Evolutionary conservation across 2,113 vertebrate genomes (phyloP), one percentile per base, ranked within the genome.

Genomic region (Colinus virginianus): DNA sequence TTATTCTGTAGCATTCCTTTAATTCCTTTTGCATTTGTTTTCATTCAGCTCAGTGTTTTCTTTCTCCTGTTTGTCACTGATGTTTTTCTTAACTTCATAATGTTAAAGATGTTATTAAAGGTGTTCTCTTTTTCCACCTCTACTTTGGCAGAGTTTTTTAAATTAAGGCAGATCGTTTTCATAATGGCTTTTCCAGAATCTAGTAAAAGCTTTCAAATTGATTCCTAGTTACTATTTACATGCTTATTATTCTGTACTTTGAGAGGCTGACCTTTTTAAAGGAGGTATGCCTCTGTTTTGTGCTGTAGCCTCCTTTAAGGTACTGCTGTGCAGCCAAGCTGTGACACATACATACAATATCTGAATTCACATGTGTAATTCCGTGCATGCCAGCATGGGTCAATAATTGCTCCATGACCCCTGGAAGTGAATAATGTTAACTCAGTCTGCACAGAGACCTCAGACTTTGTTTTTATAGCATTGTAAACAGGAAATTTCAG

Each of bases 351-450:
- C 56, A 51, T 67, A 36, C 34, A 25, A 1, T 68, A 53, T 81
- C 69, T 71, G 58, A 34, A 83, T 88, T 86, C 69, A 94, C 43
- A 56, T 48, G 56, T 56, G 48, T 64, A 93, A 94, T 93, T 94
- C 72, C 72, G 88, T 4, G 12, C 88, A 80, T 87, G 88, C 90
- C 94, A 94, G 1, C 84, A 25, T 38, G 66, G 92, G 92, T 84
- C 92, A 84, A 53, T 71, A 86, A 70, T 19, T 92, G 53, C 58
- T 88, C 55, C 53, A 7, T 95, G 94, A 94, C 74, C 86, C 88
- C 36, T 90, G 40, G 90, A 93, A 95, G 93, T 93, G 88, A 95
- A 62, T 88, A 94, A 88, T 86, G 55, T 53, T 40, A 43, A 32
- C 30, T 94, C 75, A 46, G 28, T 53, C 82, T 94, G 66, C 46